Evolutionary conservation across 2,888 invertebrate genomes (phyloP).

Genomic region (Cerastoderma edule): DNA sequence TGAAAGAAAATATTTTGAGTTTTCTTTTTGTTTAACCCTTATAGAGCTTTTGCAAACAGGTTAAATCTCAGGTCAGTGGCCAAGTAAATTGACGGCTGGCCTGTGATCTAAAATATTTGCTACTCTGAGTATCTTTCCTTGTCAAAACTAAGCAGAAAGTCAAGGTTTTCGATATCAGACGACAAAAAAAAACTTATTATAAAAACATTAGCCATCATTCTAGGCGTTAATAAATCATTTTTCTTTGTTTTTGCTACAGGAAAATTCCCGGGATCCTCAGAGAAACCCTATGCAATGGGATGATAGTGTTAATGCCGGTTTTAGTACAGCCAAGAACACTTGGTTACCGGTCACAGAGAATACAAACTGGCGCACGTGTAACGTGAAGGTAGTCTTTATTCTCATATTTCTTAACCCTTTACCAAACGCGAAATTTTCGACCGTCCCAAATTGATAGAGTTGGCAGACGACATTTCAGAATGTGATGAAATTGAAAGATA

Average conservation of each 20-base stretch:
- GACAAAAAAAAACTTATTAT: neutral
- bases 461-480: neutral
- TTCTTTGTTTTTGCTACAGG: neutral
- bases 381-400: conserved; percentile 72
- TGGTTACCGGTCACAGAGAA: conserved; percentile 77
- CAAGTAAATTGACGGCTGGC: neutral
- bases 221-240: too few species aligned
- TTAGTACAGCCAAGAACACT: conserved; percentile 60
- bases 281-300: conserved; percentile 83
- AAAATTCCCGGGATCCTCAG: conserved; percentile 74
- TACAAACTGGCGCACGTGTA: conserved; percentile 61
- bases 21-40: too few species aligned
- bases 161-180: neutral
- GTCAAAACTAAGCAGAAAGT: neutral
- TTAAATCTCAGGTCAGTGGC: neutral
- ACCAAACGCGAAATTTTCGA: neutral
- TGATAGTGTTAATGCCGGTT: conserved; percentile 74
- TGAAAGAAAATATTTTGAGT: too few species aligned
- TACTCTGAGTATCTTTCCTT: neutral
- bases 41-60: neutral
- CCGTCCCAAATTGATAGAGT: neutral
- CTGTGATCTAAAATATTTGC: neutral
- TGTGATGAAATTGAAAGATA: neutral
- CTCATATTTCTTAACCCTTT: neutral
- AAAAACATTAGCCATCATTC: neutral